A percentile compares a stretch with the other conserved stretches of the same genome.
phyloP scores from a whole-genome alignment of 2,888 invertebrate genomes.

The Pristionchus fissidentatus region DNA sequence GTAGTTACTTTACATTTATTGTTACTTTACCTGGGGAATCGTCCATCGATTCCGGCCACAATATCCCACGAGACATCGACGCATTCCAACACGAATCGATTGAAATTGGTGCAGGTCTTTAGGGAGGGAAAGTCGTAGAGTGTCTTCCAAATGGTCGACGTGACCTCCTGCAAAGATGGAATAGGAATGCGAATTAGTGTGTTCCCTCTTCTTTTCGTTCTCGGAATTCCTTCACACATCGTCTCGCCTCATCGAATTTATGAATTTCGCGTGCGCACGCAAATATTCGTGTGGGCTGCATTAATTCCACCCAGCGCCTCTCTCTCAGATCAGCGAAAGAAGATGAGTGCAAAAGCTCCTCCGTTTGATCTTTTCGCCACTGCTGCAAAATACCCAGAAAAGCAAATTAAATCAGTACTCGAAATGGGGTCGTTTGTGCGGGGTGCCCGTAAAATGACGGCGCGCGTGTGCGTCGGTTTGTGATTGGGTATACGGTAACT shows the following conservation, averaged over 20 bases:
- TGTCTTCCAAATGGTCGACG: slow-evolving; percentile 86
- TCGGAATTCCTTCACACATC: not conserved
- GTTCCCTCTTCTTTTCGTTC: slow-evolving; percentile 15
- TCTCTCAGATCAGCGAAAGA: not conserved
- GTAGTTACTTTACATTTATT: too few species aligned
- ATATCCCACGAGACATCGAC: slow-evolving; percentile 91
- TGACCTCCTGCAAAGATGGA: slow-evolving; percentile 79
- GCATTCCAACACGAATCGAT: slow-evolving; percentile 86
- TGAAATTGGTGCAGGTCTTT: slow-evolving; percentile 85
- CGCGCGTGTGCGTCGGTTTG: not conserved
- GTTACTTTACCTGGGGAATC: slow-evolving; percentile 54
- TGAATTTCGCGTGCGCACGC: not conserved
- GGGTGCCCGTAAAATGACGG: not conserved
- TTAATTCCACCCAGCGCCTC: slow-evolving; percentile 18
- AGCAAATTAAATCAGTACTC: not conserved
- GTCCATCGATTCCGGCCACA: slow-evolving; percentile 76
- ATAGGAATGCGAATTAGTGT: not conserved
- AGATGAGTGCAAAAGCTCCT: not conserved
- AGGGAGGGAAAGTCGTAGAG: slow-evolving; percentile 93
- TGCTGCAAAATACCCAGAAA: not conserved
- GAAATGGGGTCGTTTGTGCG: not conserved
- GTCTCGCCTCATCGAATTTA: not conserved
- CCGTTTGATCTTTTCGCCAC: too few species aligned
- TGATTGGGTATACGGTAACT: not conserved
- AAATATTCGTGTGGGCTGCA: not conserved